A percentile compares a stretch with the other conserved stretches of the same genome.
Conservation (phyloP, 1,140 invertebrate species). For the Carposina sasakii region DNA sequence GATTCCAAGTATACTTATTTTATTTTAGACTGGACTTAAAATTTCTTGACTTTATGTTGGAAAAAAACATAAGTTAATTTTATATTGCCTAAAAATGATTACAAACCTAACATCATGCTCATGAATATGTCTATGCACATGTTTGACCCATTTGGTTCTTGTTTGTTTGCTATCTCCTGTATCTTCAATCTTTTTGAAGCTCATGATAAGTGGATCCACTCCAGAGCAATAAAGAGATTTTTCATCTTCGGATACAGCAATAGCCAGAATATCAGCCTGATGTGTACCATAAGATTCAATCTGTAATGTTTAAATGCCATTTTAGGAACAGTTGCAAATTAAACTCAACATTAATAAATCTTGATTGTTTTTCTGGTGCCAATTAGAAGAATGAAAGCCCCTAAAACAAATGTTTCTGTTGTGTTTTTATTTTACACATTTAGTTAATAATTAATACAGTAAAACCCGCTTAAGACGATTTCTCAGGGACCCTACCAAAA, state of each 20-base stretch:
- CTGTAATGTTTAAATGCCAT: constrained; percentile 38
- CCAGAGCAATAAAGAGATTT: constrained; percentile 84
- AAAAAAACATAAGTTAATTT: not conserved
- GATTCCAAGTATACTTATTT: too few species aligned
- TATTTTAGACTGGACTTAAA: too few species aligned
- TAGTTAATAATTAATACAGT: too few species aligned
- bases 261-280: constrained; percentile 83
- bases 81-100: not conserved
- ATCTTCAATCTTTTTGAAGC: constrained; percentile 76
- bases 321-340: too few species aligned
- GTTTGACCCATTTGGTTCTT: constrained; percentile 82
- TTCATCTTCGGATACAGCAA: constrained; percentile 82
- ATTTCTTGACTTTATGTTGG: not conserved
- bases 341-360: too few species aligned
- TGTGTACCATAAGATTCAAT: constrained; percentile 84
- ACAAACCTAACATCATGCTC: constrained; percentile 83
- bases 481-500: too few species aligned
- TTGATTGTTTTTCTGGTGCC: too few species aligned
- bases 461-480: too few species aligned
- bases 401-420: too few species aligned
- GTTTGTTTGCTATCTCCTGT: constrained; percentile 42
- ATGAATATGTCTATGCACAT: constrained; percentile 84
- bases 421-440: too few species aligned
- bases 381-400: too few species aligned
- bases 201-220: constrained; percentile 85